Conservation (phyloP, 2,113 vertebrate species). For the Cettia cetti region DNA sequence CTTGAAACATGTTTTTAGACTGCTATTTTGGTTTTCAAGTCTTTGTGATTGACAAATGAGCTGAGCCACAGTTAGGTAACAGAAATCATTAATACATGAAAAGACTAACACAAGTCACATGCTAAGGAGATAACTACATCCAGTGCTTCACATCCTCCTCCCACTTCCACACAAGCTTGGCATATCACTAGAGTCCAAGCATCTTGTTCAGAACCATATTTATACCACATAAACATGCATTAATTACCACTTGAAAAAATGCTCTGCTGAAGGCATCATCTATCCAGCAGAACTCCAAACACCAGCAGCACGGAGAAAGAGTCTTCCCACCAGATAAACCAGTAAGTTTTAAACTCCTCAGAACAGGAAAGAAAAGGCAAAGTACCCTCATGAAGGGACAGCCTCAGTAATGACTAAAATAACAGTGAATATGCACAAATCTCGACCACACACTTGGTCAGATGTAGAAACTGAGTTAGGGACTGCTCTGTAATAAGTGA, state of each 20-base stretch:
- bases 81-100: not conserved
- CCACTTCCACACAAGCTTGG: not conserved
- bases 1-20: not conserved
- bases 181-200: not conserved
- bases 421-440: not conserved
- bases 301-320: rapidly evolving
- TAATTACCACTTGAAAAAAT: not conserved
- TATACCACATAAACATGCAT: not conserved
- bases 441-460: not conserved
- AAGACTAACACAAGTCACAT: not conserved
- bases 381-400: not conserved
- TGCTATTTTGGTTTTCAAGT: constrained; percentile 17
- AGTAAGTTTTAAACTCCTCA: not conserved
- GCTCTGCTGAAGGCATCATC: not conserved
- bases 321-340: not conserved
- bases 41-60: not conserved
- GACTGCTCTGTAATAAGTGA: not conserved
- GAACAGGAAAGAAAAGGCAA: not conserved
- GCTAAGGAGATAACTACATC: not conserved
- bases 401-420: not conserved
- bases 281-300: not conserved
- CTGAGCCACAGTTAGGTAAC: not conserved
- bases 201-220: not conserved
- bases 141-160: not conserved
- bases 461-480: not conserved